Percentiles rank a stretch among this genome's conserved stretches.
phyloP scores from a whole-genome alignment of 2,113 vertebrate species.

The Podarcis muralis region DNA sequence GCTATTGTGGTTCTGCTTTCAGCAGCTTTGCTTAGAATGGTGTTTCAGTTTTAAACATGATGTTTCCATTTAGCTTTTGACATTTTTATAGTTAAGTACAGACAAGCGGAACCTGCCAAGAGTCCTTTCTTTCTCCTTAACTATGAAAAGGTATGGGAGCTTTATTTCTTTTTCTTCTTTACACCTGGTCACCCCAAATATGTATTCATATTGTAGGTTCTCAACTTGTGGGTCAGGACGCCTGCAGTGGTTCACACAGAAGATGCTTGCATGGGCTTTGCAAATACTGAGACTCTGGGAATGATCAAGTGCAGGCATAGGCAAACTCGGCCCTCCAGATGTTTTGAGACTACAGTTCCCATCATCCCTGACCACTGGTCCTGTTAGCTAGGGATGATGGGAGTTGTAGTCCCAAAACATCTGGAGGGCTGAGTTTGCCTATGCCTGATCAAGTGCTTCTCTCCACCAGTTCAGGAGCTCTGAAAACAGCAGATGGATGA shows the following conservation, averaged over 20 bases:
- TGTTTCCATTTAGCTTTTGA: not conserved
- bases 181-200: not conserved
- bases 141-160: not conserved
- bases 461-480: not conserved
- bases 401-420: too few relatives aligned
- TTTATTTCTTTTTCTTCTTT: not conserved
- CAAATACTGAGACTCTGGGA: not conserved
- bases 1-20: not conserved
- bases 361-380: too few relatives aligned
- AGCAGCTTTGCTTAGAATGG: not conserved
- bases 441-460: not conserved
- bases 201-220: not conserved
- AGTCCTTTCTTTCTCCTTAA: not conserved
- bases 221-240: not conserved
- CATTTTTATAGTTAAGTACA: not conserved
- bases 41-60: not conserved
- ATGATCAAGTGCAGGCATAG: too few relatives aligned
- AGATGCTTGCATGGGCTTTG: not conserved
- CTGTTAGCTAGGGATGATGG: too few relatives aligned
- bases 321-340: too few relatives aligned
- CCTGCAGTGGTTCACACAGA: not conserved
- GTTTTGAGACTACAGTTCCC: too few relatives aligned
- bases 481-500: not conserved
- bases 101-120: not conserved
- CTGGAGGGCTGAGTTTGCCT: too few relatives aligned